These are phyloP conservation scores for Sisor rabdophorus DNA, from an alignment of 2,113 vertebrate genomes.

Conservation along the genomic window DNA sequence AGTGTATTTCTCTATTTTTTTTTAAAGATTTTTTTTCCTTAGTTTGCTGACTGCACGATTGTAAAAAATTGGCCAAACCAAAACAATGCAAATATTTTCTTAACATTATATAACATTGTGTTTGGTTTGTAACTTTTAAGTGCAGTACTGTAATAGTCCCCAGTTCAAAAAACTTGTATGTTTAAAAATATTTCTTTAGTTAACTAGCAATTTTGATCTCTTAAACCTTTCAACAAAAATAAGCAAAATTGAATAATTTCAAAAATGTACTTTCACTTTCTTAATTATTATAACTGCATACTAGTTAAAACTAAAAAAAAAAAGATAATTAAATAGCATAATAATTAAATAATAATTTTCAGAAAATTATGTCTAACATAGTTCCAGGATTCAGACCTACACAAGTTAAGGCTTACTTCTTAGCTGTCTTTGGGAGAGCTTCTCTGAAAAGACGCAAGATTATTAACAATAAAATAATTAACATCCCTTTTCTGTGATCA, in stretches of 20 bases:
- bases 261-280: too few relatives aligned
- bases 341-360: neutral
- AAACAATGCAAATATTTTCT: neutral
- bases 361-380: neutral
- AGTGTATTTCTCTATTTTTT: conserved; percentile 13
- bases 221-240: too few relatives aligned
- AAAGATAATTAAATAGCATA: too few relatives aligned
- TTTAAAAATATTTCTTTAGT: neutral
- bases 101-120: neutral
- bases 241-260: too few relatives aligned
- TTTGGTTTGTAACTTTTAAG: conserved; percentile 37
- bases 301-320: neutral
- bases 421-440: neutral
- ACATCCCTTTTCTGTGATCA: neutral
- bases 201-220: neutral
- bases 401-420: neutral
- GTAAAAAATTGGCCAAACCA: neutral
- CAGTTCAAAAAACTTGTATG: neutral
- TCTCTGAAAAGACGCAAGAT: neutral
- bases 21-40: neutral
- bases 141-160: conserved; percentile 48
- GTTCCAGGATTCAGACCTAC: neutral
- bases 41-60: neutral
- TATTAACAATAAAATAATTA: conserved; percentile 13
- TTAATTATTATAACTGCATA: neutral